Evolutionary conservation across 2,888 invertebrate species (phyloP).

Genomic region (Lasioglossum vierecki): DNA sequence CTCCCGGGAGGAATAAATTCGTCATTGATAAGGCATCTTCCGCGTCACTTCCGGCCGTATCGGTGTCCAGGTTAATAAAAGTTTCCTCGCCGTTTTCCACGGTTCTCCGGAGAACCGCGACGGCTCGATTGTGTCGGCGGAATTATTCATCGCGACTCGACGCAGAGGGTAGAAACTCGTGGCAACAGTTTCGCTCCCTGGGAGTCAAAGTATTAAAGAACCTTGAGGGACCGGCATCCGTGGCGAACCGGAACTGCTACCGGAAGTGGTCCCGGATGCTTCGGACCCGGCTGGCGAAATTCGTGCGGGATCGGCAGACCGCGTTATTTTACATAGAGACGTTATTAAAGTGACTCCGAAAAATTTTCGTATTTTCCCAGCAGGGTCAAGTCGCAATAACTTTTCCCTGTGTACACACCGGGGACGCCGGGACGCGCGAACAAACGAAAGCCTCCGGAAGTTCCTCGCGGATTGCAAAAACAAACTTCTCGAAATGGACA

Average conservation of each 20-base stretch:
- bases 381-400: neutral
- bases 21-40: neutral
- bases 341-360: constrained; percentile 19
- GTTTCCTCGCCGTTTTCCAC: neutral
- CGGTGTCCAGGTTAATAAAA: neutral
- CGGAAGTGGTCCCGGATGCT: neutral
- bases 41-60: neutral
- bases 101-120: neutral
- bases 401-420: neutral
- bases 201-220: constrained; percentile 18
- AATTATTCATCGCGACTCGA: neutral
- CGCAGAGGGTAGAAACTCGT: neutral
- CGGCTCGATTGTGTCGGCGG: neutral
- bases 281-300: neutral
- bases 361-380: constrained; percentile 35
- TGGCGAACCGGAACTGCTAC: constrained; percentile 11
- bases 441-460: neutral
- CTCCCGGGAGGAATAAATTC: neutral
- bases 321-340: constrained; percentile 11
- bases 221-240: neutral
- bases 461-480: neutral
- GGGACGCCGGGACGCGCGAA: neutral
- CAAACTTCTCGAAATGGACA: neutral
- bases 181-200: neutral
- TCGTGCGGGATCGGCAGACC: constrained; percentile 8